phyloP scores from a whole-genome alignment of 1,140 invertebrate species.

The Eupristina koningsbergeri region DNA sequence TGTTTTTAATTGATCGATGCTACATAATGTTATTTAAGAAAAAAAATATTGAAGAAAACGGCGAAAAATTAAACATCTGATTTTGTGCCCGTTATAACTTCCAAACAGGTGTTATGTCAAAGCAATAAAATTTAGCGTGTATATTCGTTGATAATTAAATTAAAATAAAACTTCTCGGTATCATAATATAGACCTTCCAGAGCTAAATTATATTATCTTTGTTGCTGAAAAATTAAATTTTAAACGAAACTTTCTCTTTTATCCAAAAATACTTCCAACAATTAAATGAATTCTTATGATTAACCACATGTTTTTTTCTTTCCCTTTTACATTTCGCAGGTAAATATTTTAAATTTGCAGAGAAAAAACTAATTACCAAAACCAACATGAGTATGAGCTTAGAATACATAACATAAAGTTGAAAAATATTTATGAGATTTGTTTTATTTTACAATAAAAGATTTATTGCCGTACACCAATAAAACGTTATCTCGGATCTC shows the following conservation, averaged over 20 bases:
- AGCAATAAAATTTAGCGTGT: slow-evolving; percentile 35
- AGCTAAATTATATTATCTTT: slow-evolving; percentile 16
- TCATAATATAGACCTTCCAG: background rate
- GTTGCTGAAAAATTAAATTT: slow-evolving; percentile 8
- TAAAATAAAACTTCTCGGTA: slow-evolving; percentile 37
- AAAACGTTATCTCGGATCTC: background rate
- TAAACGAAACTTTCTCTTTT: slow-evolving; percentile 22
- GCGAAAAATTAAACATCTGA: slow-evolving; percentile 23
- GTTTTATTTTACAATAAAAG: background rate
- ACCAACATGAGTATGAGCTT: background rate
- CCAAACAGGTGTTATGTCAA: slow-evolving; percentile 30
- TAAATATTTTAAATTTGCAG: background rate
- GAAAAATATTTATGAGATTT: slow-evolving; percentile 2
- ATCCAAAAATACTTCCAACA: background rate
- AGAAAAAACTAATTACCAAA: background rate
- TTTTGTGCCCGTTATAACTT: slow-evolving; percentile 30
- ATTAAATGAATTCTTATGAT: background rate
- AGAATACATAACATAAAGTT: background rate
- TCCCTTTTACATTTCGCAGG: background rate
- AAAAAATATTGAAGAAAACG: background rate
- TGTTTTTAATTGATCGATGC: slow-evolving; percentile 17
- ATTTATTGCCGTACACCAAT: background rate
- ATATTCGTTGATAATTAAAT: slow-evolving; percentile 36
- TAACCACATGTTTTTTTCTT: background rate
- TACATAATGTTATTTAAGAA: background rate